These are phyloP conservation scores for Troilus luridus DNA, from an alignment of 2,888 invertebrate species.

Conservation along the genomic window DNA sequence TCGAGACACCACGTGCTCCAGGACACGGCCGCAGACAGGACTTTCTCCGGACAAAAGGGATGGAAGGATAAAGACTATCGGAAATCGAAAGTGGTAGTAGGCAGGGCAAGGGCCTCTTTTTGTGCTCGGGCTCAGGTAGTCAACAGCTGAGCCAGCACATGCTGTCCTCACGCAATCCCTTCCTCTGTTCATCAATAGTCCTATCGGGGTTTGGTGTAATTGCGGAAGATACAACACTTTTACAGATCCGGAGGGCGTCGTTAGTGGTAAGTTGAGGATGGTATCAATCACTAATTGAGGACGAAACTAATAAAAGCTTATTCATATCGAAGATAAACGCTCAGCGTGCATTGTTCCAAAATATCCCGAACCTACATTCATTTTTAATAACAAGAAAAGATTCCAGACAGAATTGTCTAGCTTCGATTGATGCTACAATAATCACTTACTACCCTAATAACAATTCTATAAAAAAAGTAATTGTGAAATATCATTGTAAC, in stretches of 20 bases:
- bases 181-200: not conserved
- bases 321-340: not conserved
- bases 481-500: not conserved
- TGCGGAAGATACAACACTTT: not conserved
- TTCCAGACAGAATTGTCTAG: not conserved
- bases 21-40: not conserved
- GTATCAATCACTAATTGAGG: not conserved
- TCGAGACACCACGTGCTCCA: not conserved
- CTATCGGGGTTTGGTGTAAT: not conserved
- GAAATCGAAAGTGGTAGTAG: slow-evolving; percentile 49
- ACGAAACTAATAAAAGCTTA: not conserved
- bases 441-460: not conserved
- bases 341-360: not conserved
- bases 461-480: not conserved
- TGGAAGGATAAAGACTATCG: slow-evolving; percentile 18
- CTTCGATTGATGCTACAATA: not conserved
- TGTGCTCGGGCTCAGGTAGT: not conserved
- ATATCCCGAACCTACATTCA: not conserved
- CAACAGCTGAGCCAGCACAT: slow-evolving; percentile 37
- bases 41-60: slow-evolving; percentile 11
- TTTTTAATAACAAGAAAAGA: not conserved
- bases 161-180: slow-evolving; percentile 42
- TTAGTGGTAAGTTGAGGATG: not conserved
- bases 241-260: not conserved
- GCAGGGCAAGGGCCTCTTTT: slow-evolving; percentile 9